Percentiles rank a stretch among this genome's conserved stretches.
Evolutionary conservation across 2,888 invertebrate species (phyloP).

Genomic region (Stegana nigrithorax): DNA sequence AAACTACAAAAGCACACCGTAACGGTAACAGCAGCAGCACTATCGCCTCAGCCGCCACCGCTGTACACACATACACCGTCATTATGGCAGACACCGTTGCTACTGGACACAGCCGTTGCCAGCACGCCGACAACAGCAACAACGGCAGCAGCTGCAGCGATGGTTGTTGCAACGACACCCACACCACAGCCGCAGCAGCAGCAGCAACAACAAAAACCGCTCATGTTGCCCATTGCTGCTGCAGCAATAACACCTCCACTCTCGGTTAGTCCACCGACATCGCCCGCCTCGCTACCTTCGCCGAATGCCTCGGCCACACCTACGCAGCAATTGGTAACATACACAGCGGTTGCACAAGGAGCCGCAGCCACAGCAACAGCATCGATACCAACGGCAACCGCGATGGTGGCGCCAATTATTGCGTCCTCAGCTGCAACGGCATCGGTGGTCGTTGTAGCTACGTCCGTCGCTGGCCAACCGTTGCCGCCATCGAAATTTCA

Average conservation of each 20-base stretch:
- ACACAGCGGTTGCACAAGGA: constrained; percentile 32
- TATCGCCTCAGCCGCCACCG: constrained; percentile 48
- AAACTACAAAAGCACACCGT: constrained; percentile 33
- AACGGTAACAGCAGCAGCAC: constrained; percentile 36
- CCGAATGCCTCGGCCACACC: constrained; percentile 46
- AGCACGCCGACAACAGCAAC: constrained; percentile 30
- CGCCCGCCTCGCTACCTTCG: constrained; percentile 54
- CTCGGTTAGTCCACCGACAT: constrained; percentile 50
- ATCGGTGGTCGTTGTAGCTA: constrained; percentile 15
- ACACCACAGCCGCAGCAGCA: neutral
- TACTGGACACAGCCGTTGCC: constrained; percentile 49
- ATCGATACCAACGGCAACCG: constrained; percentile 48
- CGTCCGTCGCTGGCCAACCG: constrained; percentile 38
- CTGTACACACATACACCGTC: constrained; percentile 52
- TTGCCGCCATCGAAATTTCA: constrained; percentile 67
- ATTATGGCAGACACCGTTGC: constrained; percentile 62
- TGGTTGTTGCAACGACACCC: constrained; percentile 24
- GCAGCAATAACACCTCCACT: constrained; percentile 27
- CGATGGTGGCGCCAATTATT: constrained; percentile 55
- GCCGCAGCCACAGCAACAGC: constrained; percentile 51
- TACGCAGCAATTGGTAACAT: constrained; percentile 24
- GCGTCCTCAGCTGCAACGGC: constrained; percentile 26
- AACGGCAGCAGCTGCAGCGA: constrained; percentile 37
- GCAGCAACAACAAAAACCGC: neutral
- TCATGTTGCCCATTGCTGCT: constrained; percentile 1